Conservation (phyloP, 23 tunicate genomes). For the Ciona savignyi region DNA sequence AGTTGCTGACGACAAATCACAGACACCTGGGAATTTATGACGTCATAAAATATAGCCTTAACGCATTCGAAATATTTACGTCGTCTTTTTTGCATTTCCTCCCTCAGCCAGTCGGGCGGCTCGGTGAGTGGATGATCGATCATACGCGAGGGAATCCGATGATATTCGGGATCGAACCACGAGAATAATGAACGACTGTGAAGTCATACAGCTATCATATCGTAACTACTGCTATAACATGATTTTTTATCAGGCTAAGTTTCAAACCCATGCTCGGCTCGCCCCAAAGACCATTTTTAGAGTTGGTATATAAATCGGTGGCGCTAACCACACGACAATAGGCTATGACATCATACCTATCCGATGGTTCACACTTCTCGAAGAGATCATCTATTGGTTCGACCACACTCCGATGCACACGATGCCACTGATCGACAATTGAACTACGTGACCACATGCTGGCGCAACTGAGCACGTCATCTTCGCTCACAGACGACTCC, state of each 20-base stretch:
- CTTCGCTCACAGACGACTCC: not conserved
- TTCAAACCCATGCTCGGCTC: too few species aligned
- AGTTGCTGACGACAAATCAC: not conserved
- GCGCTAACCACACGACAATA: too few species aligned
- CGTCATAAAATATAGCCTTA: not conserved
- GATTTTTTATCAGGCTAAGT: too few species aligned
- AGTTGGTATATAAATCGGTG: too few species aligned
- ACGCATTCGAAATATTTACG: too few species aligned
- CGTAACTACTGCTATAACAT: too few species aligned
- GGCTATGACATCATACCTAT: not conserved
- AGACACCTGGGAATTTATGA: not conserved
- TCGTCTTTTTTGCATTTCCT: not conserved
- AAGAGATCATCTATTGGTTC: not conserved
- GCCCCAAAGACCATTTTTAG: too few species aligned
- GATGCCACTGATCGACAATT: slow-evolving; percentile 44
- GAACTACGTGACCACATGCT: slow-evolving; percentile 45
- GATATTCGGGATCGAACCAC: not conserved
- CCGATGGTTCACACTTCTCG: not conserved
- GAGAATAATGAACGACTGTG: not conserved
- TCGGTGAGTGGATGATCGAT: not conserved
- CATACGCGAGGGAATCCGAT: not conserved
- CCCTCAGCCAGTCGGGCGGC: not conserved
- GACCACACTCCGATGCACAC: slow-evolving; percentile 37
- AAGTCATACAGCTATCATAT: too few species aligned
- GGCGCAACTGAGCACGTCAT: slow-evolving; percentile 45